Evolutionary conservation across 2,113 vertebrate species (phyloP).

Genomic region (Podarcis cretensis): DNA sequence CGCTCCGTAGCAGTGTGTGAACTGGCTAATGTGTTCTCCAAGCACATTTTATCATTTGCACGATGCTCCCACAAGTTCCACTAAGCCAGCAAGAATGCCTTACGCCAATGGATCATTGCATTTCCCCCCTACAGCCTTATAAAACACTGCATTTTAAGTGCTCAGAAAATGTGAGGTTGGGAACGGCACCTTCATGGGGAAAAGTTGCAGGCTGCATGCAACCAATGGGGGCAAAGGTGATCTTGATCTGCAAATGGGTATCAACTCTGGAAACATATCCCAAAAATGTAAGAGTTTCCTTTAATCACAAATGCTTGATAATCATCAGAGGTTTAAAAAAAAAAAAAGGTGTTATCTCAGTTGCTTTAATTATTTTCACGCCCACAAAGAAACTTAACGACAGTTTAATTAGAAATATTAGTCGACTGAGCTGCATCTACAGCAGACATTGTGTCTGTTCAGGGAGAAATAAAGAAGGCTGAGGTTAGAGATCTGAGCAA

Average conservation of each 20-base stretch:
- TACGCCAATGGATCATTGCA: not conserved
- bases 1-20: not conserved
- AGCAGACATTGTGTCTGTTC: not conserved
- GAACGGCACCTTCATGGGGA: not conserved
- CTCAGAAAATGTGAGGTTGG: not conserved
- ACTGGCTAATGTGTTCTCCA: not conserved
- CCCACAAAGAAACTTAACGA: slow-evolving; percentile 10
- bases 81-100: no score
- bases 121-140: not conserved
- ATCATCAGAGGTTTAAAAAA: not conserved
- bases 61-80: not conserved
- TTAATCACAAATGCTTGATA: slow-evolving; percentile 36
- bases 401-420: slow-evolving; percentile 5
- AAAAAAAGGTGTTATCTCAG: not conserved
- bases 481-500: not conserved
- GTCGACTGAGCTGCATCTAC: not conserved
- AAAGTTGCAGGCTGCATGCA: no score
- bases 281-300: slow-evolving; percentile 44
- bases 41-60: not conserved
- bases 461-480: not conserved
- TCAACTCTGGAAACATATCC: not conserved
- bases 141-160: not conserved
- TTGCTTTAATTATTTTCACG: slow-evolving; percentile 31
- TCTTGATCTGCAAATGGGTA: not conserved
- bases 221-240: not conserved